These are phyloP conservation scores for Micropterix aruncella DNA, from an alignment of 2,888 invertebrate genomes.

Conservation along the genomic window DNA sequence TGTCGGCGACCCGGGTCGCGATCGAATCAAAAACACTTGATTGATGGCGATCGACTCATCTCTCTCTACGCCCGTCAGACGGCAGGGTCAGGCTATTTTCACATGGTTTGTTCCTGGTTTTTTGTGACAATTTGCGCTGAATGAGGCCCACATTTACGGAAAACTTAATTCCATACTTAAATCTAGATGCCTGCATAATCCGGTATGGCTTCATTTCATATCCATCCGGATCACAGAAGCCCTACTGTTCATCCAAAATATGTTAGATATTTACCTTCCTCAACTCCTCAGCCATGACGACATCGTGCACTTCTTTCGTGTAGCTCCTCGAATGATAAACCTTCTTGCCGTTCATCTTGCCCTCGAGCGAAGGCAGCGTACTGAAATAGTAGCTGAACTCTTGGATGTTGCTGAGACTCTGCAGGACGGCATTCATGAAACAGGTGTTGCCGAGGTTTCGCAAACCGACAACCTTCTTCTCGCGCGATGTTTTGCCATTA, in stretches of 20 bases:
- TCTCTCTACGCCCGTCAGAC: too few species aligned
- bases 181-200: too few species aligned
- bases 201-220: too few species aligned
- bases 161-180: too few species aligned
- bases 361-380: constrained; percentile 58
- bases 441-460: constrained; percentile 75
- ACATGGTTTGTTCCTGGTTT: too few species aligned
- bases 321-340: constrained; percentile 46
- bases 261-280: constrained; percentile 38
- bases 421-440: constrained; percentile 76
- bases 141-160: too few species aligned
- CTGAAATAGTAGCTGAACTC: constrained; percentile 73
- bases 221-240: too few species aligned
- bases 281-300: constrained; percentile 65
- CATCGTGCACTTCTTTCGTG: constrained; percentile 49
- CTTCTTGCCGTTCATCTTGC: constrained; percentile 41
- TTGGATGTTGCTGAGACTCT: constrained; percentile 72
- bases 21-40: too few species aligned
- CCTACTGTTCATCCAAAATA: background rate
- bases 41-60: too few species aligned
- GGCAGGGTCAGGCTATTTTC: too few species aligned
- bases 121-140: too few species aligned
- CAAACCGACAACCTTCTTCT: constrained; percentile 55
- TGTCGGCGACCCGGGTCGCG: too few species aligned
- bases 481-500: constrained; percentile 37